These are phyloP conservation scores for Eulemur rufifrons DNA, from an alignment of 2,113 vertebrate genomes.

Conservation along the genomic window DNA sequence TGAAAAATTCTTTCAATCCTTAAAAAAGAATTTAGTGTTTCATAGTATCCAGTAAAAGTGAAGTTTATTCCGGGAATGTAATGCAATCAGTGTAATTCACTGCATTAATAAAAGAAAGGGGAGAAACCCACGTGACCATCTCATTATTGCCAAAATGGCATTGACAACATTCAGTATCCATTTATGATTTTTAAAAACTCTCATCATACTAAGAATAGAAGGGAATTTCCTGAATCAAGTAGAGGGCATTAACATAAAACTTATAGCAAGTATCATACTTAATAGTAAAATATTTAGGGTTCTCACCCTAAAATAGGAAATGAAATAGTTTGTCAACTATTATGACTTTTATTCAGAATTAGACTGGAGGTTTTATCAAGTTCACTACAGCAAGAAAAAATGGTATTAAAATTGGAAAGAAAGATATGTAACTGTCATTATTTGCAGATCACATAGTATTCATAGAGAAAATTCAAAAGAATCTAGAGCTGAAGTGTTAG, in stretches of 20 bases:
- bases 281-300: not conserved
- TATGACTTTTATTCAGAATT: not conserved
- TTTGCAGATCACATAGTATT: not conserved
- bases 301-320: not conserved
- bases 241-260: not conserved
- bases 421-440: not conserved
- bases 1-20: not conserved
- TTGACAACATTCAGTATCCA: not conserved
- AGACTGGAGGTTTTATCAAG: not conserved
- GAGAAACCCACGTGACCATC: not conserved
- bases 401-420: not conserved
- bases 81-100: not conserved
- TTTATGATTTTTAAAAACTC: not conserved
- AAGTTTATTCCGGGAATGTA: not conserved
- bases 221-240: not conserved
- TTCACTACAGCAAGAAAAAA: not conserved
- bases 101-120: not conserved
- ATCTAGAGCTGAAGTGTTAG: slow-evolving; percentile 12
- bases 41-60: not conserved
- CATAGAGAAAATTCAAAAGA: not conserved
- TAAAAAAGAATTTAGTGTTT: not conserved
- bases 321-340: not conserved
- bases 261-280: not conserved
- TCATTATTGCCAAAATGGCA: not conserved
- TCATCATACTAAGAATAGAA: not conserved